phyloP scores from a whole-genome alignment of 2,888 invertebrate species.

The Drosophila borborema region DNA sequence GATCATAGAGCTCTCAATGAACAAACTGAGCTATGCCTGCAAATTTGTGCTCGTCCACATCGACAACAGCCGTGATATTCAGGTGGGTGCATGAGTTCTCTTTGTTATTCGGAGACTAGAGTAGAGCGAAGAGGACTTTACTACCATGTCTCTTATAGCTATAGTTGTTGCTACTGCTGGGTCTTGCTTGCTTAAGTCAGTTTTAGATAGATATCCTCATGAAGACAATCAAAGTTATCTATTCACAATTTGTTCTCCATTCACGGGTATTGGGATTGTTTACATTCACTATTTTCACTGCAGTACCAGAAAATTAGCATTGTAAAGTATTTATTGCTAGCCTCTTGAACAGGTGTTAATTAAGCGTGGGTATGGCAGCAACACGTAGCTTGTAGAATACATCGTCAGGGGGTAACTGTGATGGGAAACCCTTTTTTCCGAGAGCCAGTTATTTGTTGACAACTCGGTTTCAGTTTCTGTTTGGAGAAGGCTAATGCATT shows the following conservation, averaged over 20 bases:
- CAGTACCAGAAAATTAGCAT: not conserved
- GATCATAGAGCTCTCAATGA: constrained; percentile 90
- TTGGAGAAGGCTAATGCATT: not conserved
- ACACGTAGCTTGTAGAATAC: not conserved
- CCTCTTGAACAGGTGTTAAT: not conserved
- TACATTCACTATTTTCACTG: not conserved
- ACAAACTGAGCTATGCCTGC: constrained; percentile 86
- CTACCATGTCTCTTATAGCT: not conserved
- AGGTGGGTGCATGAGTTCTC: constrained; percentile 86
- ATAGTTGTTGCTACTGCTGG: too few species aligned
- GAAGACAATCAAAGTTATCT: not conserved
- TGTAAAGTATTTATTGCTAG: not conserved
- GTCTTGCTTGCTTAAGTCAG: too few species aligned
- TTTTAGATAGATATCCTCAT: not conserved
- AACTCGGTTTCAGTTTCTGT: too few species aligned
- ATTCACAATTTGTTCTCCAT: not conserved
- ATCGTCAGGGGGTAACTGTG: not conserved
- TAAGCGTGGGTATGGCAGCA: not conserved
- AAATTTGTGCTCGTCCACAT: constrained; percentile 92
- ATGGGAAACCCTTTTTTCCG: not conserved
- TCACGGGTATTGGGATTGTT: not conserved
- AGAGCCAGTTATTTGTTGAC: not conserved
- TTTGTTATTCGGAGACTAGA: not conserved
- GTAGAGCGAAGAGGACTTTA: not conserved
- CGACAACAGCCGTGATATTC: constrained; percentile 96